phyloP scores from a whole-genome alignment of 1,140 invertebrate genomes.

The Neotoxoptera formosana region DNA sequence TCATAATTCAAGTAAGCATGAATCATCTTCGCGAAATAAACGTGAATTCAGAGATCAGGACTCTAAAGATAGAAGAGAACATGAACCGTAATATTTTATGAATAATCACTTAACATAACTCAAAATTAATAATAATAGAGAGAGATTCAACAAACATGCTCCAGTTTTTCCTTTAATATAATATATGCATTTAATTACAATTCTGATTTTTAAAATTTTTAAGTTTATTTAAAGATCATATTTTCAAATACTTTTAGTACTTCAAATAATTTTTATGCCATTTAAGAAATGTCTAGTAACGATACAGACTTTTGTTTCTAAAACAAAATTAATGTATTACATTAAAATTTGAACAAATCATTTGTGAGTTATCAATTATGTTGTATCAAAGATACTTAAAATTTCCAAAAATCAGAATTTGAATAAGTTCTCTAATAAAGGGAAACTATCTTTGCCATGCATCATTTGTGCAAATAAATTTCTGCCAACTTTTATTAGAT shows the following conservation, averaged over 20 bases:
- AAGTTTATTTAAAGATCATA: background rate
- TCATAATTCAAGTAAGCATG: conserved; percentile 15
- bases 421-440: no score
- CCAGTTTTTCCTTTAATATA: background rate
- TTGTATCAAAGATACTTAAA: no score
- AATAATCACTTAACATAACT: background rate
- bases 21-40: conserved; percentile 36
- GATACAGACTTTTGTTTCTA: background rate
- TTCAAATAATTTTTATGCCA: no score
- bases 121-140: background rate
- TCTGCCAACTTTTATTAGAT: no score
- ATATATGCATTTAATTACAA: background rate
- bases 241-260: background rate
- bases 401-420: no score
- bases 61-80: conserved; percentile 38
- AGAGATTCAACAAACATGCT: background rate
- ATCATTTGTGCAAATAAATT: no score
- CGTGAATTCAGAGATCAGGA: conserved; percentile 20
- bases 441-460: no score
- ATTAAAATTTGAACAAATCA: no score
- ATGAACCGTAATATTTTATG: conserved; percentile 37
- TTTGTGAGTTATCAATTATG: no score
- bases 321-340: background rate
- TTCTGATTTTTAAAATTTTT: no score
- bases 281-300: background rate